Percentiles rank a stretch among this genome's conserved stretches.
Conservation (phyloP, 2,113 vertebrate species). For the Perognathus longimembris region DNA sequence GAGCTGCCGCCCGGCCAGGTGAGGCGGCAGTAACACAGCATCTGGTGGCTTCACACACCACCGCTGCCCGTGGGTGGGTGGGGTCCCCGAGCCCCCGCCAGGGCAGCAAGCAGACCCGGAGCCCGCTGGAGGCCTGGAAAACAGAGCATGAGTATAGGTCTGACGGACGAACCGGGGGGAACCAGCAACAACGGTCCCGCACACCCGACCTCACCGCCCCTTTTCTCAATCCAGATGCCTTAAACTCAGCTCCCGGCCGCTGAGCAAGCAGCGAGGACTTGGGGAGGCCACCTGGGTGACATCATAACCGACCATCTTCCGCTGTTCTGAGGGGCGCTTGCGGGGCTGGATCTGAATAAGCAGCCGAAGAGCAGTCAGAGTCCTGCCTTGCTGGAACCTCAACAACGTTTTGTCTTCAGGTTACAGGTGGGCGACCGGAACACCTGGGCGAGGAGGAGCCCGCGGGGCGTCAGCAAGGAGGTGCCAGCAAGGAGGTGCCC, state of each 20-base stretch:
- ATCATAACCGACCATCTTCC: not conserved
- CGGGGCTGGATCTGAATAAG: no score
- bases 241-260: conserved; percentile 8
- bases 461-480: no score
- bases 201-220: not conserved
- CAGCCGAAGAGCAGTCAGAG: conserved; percentile 19
- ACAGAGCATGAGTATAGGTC: not conserved
- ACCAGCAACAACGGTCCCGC: not conserved
- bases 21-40: not conserved
- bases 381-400: not conserved
- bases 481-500: no score
- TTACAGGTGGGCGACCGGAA: no score
- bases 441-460: no score
- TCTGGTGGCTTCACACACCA: not conserved
- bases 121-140: not conserved
- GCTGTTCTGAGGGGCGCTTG: not conserved
- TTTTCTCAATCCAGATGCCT: conserved; percentile 53
- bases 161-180: not conserved
- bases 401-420: conserved; percentile 9
- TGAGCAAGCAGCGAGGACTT: conserved; percentile 26
- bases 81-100: not conserved
- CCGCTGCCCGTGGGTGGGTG: not conserved
- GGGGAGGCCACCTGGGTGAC: not conserved
- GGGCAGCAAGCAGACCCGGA: not conserved
- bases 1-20: not conserved